Evolutionary conservation across 2,113 vertebrate species (phyloP), one percentile per base, ranked within the genome.

Genomic region (Ahaetulla prasina): DNA sequence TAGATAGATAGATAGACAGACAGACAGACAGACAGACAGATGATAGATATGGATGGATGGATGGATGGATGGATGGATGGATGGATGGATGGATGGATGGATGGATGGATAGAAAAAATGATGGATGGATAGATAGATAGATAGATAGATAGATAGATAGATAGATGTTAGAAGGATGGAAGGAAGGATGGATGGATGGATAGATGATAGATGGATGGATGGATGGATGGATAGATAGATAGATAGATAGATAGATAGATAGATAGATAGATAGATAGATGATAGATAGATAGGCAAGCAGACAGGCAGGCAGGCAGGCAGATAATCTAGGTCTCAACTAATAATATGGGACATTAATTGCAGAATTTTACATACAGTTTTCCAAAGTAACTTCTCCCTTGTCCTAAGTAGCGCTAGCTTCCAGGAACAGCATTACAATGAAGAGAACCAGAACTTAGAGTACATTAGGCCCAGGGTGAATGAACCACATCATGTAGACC

Each of bases 221-320:
- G 11, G 49, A 50, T 50, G 2, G 49, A 50, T 50, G 11, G 49
- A 50, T 50, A 10, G 53, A 53, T 53, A 53, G 52, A 53, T 52
- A 14, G 50, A 47, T 74, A 16, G 12, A 80, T 80, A n/a, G 30
- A 80, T 74, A 3, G 8, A 80, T 47, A 1, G 49, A 50, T 43
- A 2, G 35, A 45, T 10, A 20, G 35, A 45, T 23, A 7, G n/a
- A 43, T 7, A 9, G 35, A 84, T 2, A 22, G 53, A 54, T 6
- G 18, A 20, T 1, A 6, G 3, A 20, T 1, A 5, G 53, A 22
- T 2, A 22, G 35, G 7, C 1, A 22, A 20, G 5, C 5, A 22
- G 54, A 8, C 1, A 54, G 20, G 2, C 6, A 54, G 20, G 2
- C 53, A 20, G 53, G 7, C 49, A 50, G 49, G 3, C 53, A 85